Conservation (phyloP, 2,888 invertebrate species). For the Microdon myrmicae region DNA sequence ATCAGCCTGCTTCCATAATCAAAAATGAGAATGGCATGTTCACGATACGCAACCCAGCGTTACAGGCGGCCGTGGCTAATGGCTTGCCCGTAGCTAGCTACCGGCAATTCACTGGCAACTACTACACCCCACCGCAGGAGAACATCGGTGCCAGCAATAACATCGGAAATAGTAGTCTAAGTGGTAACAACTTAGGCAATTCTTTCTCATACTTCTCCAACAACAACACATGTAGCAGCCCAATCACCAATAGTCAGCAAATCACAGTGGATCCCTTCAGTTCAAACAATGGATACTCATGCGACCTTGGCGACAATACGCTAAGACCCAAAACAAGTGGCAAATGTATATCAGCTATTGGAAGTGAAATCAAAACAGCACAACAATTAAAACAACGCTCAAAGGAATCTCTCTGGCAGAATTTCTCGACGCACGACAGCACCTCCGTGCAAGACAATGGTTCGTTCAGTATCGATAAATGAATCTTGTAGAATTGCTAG, state of each 20-base stretch:
- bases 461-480: no score
- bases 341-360: constrained; percentile 65
- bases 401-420: constrained; percentile 58
- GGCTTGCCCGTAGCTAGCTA: constrained; percentile 62
- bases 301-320: constrained; percentile 27
- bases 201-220: constrained; percentile 58
- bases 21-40: constrained; percentile 84
- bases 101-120: constrained; percentile 63
- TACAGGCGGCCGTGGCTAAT: constrained; percentile 66
- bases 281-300: constrained; percentile 33
- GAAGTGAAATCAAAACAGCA: constrained; percentile 64
- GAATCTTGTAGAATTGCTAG: no score
- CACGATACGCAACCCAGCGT: constrained; percentile 79
- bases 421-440: constrained; percentile 25
- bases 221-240: constrained; percentile 60
- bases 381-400: constrained; percentile 62
- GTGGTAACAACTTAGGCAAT: constrained; percentile 45
- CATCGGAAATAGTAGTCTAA: constrained; percentile 13
- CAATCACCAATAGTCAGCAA: constrained; percentile 50
- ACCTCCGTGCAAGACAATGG: constrained; percentile 32
- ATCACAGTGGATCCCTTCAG: constrained; percentile 55
- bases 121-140: constrained; percentile 63
- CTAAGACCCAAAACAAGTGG: constrained; percentile 24
- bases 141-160: constrained; percentile 57
- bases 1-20: constrained; percentile 74